Percentiles rank a stretch among this genome's conserved stretches.
Evolutionary conservation across 35 echinoderm and acorn worm species (phyloP).

Genomic region (Anneissia japonica): DNA sequence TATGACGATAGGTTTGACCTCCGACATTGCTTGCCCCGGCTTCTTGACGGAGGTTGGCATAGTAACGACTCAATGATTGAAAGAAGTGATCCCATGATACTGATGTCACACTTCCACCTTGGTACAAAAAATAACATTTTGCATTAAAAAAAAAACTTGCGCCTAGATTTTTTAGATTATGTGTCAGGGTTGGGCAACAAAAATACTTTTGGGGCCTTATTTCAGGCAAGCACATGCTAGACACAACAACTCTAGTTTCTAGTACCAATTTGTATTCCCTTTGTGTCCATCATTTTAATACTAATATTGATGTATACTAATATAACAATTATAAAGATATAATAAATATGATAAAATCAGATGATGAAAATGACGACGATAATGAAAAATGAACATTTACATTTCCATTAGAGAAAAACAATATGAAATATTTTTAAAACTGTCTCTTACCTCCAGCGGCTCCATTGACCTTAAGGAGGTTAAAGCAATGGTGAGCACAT

Average conservation of each 20-base stretch:
- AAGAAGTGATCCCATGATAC: conserved; percentile 99
- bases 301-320: too few species aligned
- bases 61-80: conserved; percentile 80
- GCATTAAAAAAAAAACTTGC: too few species aligned
- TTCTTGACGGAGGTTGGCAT: conserved; percentile 72
- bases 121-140: not conserved
- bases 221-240: too few species aligned
- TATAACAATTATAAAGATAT: too few species aligned
- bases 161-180: too few species aligned
- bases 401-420: too few species aligned
- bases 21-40: conserved; percentile 43
- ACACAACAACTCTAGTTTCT: too few species aligned
- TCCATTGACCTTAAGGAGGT: conserved; percentile 77
- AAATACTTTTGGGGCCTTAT: too few species aligned
- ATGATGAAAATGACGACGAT: too few species aligned
- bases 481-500: conserved; percentile 85
- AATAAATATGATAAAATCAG: too few species aligned
- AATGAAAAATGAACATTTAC: too few species aligned
- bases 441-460: conserved; percentile 63
- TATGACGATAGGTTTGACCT: conserved; percentile 39
- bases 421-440: not conserved
- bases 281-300: not conserved
- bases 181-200: too few species aligned
- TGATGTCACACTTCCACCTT: conserved; percentile 60
- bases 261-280: not conserved